Evolutionary conservation across 2,888 invertebrate species (phyloP).

Genomic region (Eupithecia centaureata): DNA sequence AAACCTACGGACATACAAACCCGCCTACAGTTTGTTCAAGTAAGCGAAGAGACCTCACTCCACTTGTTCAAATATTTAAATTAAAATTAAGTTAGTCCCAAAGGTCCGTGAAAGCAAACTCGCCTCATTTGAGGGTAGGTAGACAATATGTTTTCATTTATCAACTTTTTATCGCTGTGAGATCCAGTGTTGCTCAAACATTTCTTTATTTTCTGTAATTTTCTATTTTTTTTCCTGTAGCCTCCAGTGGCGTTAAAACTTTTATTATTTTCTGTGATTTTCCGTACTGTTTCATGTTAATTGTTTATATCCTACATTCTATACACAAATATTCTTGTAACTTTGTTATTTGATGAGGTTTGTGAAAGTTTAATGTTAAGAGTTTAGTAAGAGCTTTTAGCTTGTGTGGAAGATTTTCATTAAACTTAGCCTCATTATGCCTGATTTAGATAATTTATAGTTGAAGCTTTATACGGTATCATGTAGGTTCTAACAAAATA

Average conservation of each 20-base stretch:
- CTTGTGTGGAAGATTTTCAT: neutral
- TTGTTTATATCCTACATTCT: constrained; percentile 1
- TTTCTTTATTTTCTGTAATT: constrained; percentile 27
- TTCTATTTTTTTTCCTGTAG: constrained; percentile 20
- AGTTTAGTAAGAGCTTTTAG: constrained; percentile 1
- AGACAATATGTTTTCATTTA: constrained; percentile 41
- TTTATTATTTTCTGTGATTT: constrained; percentile 26
- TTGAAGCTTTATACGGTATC: neutral
- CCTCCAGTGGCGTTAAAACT: constrained; percentile 21
- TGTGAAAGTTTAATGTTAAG: neutral
- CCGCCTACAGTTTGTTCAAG: neutral
- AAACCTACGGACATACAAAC: neutral
- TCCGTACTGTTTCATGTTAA: constrained; percentile 17
- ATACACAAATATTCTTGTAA: neutral
- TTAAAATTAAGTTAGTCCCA: constrained; percentile 27
- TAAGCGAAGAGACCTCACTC: neutral
- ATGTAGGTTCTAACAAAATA: neutral
- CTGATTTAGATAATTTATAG: neutral
- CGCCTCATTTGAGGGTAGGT: constrained; percentile 31
- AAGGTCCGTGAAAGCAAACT: constrained; percentile 27
- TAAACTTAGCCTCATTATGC: constrained; percentile 1
- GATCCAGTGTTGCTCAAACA: constrained; percentile 23
- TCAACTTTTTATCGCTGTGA: constrained; percentile 41
- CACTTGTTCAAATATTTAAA: constrained; percentile 18
- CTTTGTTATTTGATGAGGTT: constrained; percentile 5